Percentiles rank a stretch among this genome's conserved stretches.
phyloP scores from a whole-genome alignment of 2,113 vertebrate genomes.

The rabbit (Oryctolagus cuniculus) region mOryCun1.1 NC_091432.1:149491001-149491500 shows the following conservation, averaged over 20 bases:
- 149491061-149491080: background rate
- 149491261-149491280: background rate
- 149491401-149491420: background rate
- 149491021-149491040: background rate
- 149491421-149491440: background rate
- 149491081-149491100: too few relatives aligned
- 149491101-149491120: background rate
- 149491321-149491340: background rate
- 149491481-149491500: conserved; percentile 43
- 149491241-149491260: background rate
- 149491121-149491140: background rate
- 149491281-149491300: background rate
- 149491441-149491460: background rate
- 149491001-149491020: background rate
- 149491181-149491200: background rate
- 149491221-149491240: background rate
- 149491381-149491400: conserved; percentile 7
- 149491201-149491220: background rate
- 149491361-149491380: conserved; percentile 1
- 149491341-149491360: background rate
- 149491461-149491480: background rate
- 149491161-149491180: background rate
- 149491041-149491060: background rate
- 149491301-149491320: background rate
- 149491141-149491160: background rate